Base-by-base conservation (phyloP, 2,113 vertebrate genomes). In the Erythrocercus mccallii region DNA sequence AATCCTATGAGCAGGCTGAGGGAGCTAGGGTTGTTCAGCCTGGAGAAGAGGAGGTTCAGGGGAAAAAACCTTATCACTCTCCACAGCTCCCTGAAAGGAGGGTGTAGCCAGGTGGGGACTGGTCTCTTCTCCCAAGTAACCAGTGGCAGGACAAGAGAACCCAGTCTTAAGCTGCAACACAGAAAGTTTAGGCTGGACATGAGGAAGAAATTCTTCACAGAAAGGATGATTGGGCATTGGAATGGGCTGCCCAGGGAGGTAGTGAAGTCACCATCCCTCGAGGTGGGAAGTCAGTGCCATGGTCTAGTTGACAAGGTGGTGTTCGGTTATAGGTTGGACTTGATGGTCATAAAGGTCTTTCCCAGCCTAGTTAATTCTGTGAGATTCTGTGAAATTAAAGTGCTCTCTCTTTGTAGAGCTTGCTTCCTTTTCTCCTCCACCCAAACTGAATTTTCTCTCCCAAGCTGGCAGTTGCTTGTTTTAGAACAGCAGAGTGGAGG, bases 81-180 rank as follows among this genome's bases (percentile, higher is more conserved):
- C 33, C 27, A 51, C 33, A 69, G 12, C 45, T 60, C 22, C 54
- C 45, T 77, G 62, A 37, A 60, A 60, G 22, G 27, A 60, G 45
- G 62, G 2, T 23, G 22, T 19, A 28, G 54, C 54, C 62, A 77
- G 27, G 33, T 37, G 27, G 25, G 33, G 37, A 1, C 19, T 2
- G 0, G 53, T 15, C n/a, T 45, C 72, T 38, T 3, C 37, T 86
- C 45, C 27, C 45, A 51, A 9, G 11, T 10, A 60, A 44, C 28
- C 48, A 64, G 15, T 0, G 15, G 22, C 57, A 60, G 57, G 56
- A 35, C 56, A 35, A 58, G 56, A 58, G 56, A 12, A 54, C n/a
- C 42, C 33, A 44, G 25, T 37, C 37, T 37, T 51, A 37, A 60
- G 8, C 22, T 60, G 62, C 0, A 0, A 8, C 15, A 53, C 18